Evolutionary conservation across 1,140 invertebrate genomes (phyloP).

Genomic region (Lepidurus packardi): DNA sequence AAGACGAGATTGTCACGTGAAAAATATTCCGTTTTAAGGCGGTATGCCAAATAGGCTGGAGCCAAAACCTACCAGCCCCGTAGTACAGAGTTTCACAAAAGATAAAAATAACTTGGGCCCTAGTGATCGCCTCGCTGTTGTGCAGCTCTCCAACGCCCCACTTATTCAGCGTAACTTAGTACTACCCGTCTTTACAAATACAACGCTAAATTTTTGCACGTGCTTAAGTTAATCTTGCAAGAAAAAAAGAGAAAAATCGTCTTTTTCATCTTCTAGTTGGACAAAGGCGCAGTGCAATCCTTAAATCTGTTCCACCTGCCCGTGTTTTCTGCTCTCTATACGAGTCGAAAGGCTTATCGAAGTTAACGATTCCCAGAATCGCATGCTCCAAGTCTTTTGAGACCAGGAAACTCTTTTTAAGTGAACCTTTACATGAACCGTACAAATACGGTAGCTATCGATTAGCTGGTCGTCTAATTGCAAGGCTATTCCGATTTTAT

Average conservation of each 20-base stretch:
- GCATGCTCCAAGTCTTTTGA: not conserved
- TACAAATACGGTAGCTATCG: not conserved
- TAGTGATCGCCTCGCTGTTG: not conserved
- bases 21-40: not conserved
- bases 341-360: not conserved
- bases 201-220: conserved; percentile 5
- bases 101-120: conserved; percentile 1
- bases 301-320: not conserved
- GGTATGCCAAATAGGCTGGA: conserved; percentile 2
- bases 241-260: not conserved
- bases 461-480: not conserved
- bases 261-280: not conserved
- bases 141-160: not conserved
- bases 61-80: not conserved
- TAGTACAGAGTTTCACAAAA: conserved; percentile 4
- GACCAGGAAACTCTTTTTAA: not conserved
- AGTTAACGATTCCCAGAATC: conserved; percentile 15
- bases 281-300: not conserved
- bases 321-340: not conserved
- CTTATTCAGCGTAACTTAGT: conserved; percentile 15
- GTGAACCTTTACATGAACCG: not conserved
- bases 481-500: not conserved
- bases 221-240: not conserved
- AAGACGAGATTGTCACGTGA: conserved; percentile 21
- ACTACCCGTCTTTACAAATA: not conserved